Conservation (phyloP, 2,113 vertebrate species). For the Plestiodon gilberti region DNA sequence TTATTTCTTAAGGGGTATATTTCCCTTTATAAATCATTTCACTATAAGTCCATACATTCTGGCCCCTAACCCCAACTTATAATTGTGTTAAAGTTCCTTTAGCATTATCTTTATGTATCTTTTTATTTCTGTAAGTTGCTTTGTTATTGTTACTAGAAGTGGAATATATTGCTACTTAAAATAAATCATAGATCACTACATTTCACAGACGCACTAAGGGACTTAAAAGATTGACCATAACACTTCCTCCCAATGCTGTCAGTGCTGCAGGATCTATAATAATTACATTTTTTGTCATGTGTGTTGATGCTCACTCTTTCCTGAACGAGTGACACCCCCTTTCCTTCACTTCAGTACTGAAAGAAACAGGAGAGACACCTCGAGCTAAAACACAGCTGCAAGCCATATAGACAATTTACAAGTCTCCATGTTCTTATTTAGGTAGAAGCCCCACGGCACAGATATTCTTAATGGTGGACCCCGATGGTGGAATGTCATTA, state of each 20-base stretch:
- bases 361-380: slow-evolving; percentile 6
- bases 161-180: no score
- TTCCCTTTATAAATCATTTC: no score
- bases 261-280: neutral
- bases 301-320: neutral
- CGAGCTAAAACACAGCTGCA: slow-evolving; percentile 44
- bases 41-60: no score
- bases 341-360: slow-evolving; percentile 10
- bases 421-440: slow-evolving; percentile 52
- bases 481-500: slow-evolving; percentile 63
- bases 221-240: neutral
- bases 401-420: slow-evolving; percentile 49
- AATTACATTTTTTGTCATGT: neutral
- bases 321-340: neutral
- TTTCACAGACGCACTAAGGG: neutral
- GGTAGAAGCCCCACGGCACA: slow-evolving; percentile 50
- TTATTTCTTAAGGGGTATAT: no score
- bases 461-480: slow-evolving; percentile 59
- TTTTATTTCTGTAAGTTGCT: no score
- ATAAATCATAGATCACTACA: neutral
- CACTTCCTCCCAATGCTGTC: neutral
- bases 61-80: no score
- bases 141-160: no score
- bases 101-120: no score
- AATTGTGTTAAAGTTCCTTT: no score